phyloP scores from a whole-genome alignment of 2,113 vertebrate species.

The Cynoglossus semilaevis region DNA sequence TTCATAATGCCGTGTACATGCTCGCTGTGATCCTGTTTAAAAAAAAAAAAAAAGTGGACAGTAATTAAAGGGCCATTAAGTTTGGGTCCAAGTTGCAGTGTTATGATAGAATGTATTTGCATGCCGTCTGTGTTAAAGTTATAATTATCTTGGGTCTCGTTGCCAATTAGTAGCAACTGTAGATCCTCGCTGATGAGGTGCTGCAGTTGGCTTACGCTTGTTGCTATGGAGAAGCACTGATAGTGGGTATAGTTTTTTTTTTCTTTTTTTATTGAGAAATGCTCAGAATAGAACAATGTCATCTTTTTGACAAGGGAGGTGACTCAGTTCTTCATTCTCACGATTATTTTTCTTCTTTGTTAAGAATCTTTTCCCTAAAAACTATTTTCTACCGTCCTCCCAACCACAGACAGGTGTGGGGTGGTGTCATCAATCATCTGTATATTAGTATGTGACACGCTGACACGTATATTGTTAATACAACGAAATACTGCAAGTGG shows the following conservation, averaged over 20 bases:
- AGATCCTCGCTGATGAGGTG: slow-evolving; percentile 56
- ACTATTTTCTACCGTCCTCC: neutral
- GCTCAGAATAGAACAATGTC: slow-evolving; percentile 36
- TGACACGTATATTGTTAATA: slow-evolving; percentile 8
- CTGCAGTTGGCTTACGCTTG: slow-evolving; percentile 56
- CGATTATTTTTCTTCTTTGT: slow-evolving; percentile 7
- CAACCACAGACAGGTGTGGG: neutral
- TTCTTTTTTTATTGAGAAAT: slow-evolving; percentile 29
- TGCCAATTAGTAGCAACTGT: slow-evolving; percentile 59
- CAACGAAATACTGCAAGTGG: neutral
- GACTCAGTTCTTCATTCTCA: slow-evolving; percentile 4
- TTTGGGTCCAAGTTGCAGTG: slow-evolving; percentile 30
- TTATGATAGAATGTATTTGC: slow-evolving; percentile 24
- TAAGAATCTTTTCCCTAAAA: slow-evolving; percentile 7
- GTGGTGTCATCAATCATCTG: neutral
- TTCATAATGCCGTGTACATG: slow-evolving; percentile 8
- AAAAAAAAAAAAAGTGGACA: slow-evolving; percentile 27
- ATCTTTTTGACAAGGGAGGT: slow-evolving; percentile 7
- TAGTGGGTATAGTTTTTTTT: slow-evolving; percentile 25
- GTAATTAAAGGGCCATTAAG: slow-evolving; percentile 25
- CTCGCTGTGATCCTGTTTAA: slow-evolving; percentile 18
- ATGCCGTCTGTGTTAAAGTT: slow-evolving; percentile 42
- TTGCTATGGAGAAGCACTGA: slow-evolving; percentile 70
- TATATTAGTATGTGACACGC: slow-evolving; percentile 1
- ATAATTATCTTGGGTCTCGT: slow-evolving; percentile 61